These are phyloP conservation scores for Drosophila bifasciata DNA, from an alignment of 1,140 invertebrate genomes.

Conservation along the genomic window DNA sequence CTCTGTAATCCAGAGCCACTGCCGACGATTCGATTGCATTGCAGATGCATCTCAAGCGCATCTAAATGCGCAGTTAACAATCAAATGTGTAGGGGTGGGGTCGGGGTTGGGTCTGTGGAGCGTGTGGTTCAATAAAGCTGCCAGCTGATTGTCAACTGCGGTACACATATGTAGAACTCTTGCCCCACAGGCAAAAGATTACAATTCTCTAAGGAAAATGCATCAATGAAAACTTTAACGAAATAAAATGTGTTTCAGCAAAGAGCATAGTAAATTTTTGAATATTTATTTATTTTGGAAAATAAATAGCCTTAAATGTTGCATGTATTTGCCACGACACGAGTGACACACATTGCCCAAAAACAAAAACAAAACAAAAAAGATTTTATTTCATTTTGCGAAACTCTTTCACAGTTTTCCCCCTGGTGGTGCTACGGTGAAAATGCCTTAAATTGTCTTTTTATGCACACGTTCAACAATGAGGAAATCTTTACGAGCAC, in stretches of 20 bases:
- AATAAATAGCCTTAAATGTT: slow-evolving; percentile 8
- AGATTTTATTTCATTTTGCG: slow-evolving; percentile 66
- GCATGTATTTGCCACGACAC: slow-evolving; percentile 22
- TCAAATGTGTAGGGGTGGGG: neutral
- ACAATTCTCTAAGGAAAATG: slow-evolving; percentile 1
- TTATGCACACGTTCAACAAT: slow-evolving; percentile 80
- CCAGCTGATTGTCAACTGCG: slow-evolving; percentile 3
- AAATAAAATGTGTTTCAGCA: no score
- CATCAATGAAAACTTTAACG: neutral
- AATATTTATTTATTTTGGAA: neutral
- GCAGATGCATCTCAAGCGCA: slow-evolving; percentile 47
- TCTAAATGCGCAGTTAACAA: slow-evolving; percentile 59
- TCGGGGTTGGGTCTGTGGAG: no score
- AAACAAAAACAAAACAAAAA: no score
- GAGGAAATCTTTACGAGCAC: slow-evolving; percentile 81
- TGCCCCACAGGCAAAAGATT: neutral
- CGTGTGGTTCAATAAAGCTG: no score
- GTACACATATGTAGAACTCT: neutral
- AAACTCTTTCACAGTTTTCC: slow-evolving; percentile 41
- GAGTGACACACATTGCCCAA: slow-evolving; percentile 64
- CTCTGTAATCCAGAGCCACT: slow-evolving; percentile 36
- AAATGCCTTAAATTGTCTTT: slow-evolving; percentile 75
- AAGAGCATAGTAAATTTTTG: no score
- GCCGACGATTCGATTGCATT: slow-evolving; percentile 40
- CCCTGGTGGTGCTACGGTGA: slow-evolving; percentile 28